These are phyloP conservation scores for Ormyrus labotus DNA, from an alignment of 2,888 invertebrate genomes.

Conservation along the genomic window DNA sequence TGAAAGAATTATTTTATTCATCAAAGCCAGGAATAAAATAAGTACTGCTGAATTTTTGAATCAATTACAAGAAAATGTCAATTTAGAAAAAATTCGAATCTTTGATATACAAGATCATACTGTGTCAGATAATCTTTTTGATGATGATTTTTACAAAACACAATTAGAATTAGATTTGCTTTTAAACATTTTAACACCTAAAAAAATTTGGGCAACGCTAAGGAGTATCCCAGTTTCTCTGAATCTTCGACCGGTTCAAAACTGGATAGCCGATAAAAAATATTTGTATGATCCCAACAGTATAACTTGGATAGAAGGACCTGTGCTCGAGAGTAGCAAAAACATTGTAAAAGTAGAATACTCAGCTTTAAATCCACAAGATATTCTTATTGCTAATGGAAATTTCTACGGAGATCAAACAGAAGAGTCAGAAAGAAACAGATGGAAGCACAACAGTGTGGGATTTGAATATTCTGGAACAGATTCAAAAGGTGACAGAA, in stretches of 20 bases:
- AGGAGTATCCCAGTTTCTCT: neutral
- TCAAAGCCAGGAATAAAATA: constrained; percentile 17
- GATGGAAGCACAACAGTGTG: constrained; percentile 74
- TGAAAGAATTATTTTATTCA: constrained; percentile 43
- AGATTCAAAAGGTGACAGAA: constrained; percentile 72
- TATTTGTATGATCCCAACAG: constrained; percentile 77
- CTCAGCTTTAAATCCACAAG: constrained; percentile 88
- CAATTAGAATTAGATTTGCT: constrained; percentile 85
- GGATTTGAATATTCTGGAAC: constrained; percentile 84
- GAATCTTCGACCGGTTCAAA: constrained; percentile 16
- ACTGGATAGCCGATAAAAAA: constrained; percentile 40
- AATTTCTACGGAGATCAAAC: constrained; percentile 89
- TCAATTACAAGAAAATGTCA: constrained; percentile 78
- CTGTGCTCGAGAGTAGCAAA: constrained; percentile 60
- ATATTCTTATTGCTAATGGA: constrained; percentile 83
- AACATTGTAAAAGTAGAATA: constrained; percentile 81
- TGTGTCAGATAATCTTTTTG: constrained; percentile 81
- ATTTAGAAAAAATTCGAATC: constrained; percentile 78
- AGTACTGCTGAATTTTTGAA: constrained; percentile 25
- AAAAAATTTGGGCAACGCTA: constrained; percentile 78
- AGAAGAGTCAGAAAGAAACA: constrained; percentile 80
- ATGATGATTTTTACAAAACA: constrained; percentile 80
- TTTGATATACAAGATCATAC: constrained; percentile 79
- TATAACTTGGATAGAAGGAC: constrained; percentile 88
- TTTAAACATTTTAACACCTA: constrained; percentile 81